A percentile compares a stretch with the other conserved stretches of the same genome.
These are phyloP conservation scores for Drosophila borborema DNA, from an alignment of 2,888 invertebrate species.

Conservation along the genomic window DNA sequence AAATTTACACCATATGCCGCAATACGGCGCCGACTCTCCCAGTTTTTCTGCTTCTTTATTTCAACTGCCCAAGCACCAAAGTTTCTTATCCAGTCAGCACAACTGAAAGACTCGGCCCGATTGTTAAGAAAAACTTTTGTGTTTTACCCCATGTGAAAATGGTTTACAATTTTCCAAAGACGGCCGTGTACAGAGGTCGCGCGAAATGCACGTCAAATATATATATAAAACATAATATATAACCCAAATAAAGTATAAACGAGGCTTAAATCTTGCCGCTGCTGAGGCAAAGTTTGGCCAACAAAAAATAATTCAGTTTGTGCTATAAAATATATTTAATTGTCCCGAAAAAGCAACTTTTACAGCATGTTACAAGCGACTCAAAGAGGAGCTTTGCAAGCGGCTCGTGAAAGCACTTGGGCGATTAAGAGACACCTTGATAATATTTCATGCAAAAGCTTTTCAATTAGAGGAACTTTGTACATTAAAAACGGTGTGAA, in stretches of 20 bases:
- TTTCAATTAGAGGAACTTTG: background rate
- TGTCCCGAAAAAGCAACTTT: conserved; percentile 10
- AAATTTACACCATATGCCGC: conserved; percentile 70
- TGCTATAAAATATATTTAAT: conserved; percentile 26
- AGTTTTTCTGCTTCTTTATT: conserved; percentile 27
- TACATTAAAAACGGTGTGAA: background rate
- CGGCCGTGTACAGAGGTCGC: background rate
- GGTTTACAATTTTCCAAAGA: conserved; percentile 1
- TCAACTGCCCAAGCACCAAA: conserved; percentile 49
- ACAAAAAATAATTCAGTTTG: conserved; percentile 13
- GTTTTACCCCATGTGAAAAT: conserved; percentile 18
- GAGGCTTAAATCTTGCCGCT: conserved; percentile 12
- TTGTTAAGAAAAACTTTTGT: conserved; percentile 43
- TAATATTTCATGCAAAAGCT: background rate
- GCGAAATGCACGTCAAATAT: background rate
- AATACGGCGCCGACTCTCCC: conserved; percentile 32
- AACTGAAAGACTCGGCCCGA: conserved; percentile 15
- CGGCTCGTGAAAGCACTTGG: background rate
- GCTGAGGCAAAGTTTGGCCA: conserved; percentile 26
- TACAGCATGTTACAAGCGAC: background rate
- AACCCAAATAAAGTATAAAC: conserved; percentile 12
- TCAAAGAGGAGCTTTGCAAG: conserved; percentile 4
- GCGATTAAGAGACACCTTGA: background rate
- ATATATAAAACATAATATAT: conserved; percentile 1
- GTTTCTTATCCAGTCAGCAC: conserved; percentile 36